A percentile compares a stretch with the other conserved stretches of the same genome.
Conservation (phyloP, 2,113 vertebrate genomes). For the Sturnira hondurensis region DNA sequence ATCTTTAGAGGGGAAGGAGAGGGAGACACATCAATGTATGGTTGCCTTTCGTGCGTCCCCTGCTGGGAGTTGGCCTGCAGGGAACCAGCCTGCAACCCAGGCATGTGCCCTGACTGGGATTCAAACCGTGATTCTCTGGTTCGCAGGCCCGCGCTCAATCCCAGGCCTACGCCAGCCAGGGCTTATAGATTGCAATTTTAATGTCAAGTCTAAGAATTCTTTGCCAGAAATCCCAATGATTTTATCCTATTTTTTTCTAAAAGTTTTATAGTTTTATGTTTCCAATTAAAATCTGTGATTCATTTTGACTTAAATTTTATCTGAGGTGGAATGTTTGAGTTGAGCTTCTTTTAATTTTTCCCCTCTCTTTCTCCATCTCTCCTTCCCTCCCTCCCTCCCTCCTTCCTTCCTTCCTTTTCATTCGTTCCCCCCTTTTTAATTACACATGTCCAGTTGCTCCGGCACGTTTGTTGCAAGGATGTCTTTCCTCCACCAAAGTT, state of each 20-base stretch:
- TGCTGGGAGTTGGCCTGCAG: too few species aligned
- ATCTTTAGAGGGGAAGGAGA: too few species aligned
- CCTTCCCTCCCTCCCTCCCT: neutral
- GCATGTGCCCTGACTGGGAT: too few species aligned
- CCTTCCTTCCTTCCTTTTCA: neutral
- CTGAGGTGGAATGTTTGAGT: neutral
- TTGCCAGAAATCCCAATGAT: neutral
- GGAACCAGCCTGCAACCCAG: too few species aligned
- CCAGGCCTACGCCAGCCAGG: too few species aligned
- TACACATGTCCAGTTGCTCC: neutral
- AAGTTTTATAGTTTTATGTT: neutral
- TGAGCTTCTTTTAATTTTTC: neutral
- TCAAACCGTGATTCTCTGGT: too few species aligned
- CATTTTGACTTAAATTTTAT: neutral
- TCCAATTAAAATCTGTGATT: neutral
- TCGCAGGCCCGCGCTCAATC: too few species aligned
- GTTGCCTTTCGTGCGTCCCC: too few species aligned
- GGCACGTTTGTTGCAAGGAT: neutral
- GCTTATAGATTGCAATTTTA: neutral
- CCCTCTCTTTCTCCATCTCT: neutral
- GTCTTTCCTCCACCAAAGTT: neutral
- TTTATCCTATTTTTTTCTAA: neutral
- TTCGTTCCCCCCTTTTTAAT: neutral
- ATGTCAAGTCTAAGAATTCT: neutral
- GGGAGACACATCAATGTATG: too few species aligned